A percentile compares a stretch with the other conserved stretches of the same genome.
phyloP scores from a whole-genome alignment of 2,113 vertebrate species.

The Aramus guarauna region DNA sequence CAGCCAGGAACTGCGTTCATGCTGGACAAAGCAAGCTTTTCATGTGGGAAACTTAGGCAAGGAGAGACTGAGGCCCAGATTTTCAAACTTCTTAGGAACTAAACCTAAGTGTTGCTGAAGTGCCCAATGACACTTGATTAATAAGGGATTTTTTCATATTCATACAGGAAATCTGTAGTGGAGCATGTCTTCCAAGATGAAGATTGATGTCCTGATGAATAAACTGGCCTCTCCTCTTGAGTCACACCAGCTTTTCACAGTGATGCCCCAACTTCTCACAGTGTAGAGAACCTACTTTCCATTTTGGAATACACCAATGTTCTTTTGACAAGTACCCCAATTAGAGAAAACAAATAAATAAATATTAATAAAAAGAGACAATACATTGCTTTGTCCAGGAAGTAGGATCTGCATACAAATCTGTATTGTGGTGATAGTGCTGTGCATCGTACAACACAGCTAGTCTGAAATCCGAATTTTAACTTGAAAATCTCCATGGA shows the following conservation, averaged over 20 bases:
- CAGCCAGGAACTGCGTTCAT: neutral
- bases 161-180: neutral
- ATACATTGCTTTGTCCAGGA: neutral
- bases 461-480: conserved; percentile 49
- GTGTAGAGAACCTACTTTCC: neutral
- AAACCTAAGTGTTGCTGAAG: neutral
- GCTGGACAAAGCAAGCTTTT: neutral
- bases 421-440: neutral
- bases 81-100: neutral
- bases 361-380: neutral
- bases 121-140: neutral
- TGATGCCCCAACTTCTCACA: neutral
- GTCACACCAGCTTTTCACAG: neutral
- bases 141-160: neutral
- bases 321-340: neutral
- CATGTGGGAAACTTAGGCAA: neutral
- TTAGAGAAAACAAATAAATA: neutral
- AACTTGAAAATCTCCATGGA: conserved; percentile 39
- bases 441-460: neutral
- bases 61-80: neutral
- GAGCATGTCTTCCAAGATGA: neutral
- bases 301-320: neutral
- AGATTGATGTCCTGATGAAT: neutral
- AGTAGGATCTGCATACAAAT: neutral
- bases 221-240: neutral